phyloP scores from a whole-genome alignment of 2,797 vertebrate genomes.

The Sebastes taczanowskii region DNA sequence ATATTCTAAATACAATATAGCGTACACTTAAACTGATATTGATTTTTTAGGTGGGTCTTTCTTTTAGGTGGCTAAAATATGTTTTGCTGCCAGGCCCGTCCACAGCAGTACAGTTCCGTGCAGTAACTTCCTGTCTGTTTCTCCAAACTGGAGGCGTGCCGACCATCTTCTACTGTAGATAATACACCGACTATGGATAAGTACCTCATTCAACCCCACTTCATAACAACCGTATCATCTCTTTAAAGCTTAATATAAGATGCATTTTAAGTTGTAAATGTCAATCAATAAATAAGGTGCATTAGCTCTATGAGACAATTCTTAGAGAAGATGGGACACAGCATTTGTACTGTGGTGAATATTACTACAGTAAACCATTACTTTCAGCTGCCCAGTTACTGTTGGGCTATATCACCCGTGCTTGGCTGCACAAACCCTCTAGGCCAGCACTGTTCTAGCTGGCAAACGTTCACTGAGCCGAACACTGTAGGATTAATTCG shows the following conservation, averaged over 20 bases:
- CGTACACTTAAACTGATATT: too few species aligned
- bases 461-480: conserved; percentile 67
- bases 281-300: neutral
- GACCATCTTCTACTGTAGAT: fast-evolving
- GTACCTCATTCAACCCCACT: too few species aligned
- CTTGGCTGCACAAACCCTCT: conserved; percentile 57
- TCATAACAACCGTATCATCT: too few species aligned
- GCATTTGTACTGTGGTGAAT: conserved; percentile 3
- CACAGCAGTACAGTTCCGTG: too few species aligned
- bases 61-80: too few species aligned
- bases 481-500: conserved; percentile 61
- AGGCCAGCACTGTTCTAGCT: conserved; percentile 51
- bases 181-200: too few species aligned
- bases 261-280: neutral
- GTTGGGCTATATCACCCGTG: conserved; percentile 33
- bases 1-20: too few species aligned
- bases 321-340: neutral
- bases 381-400: conserved; percentile 44
- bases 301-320: neutral
- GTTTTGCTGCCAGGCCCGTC: too few species aligned
- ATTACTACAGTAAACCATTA: conserved; percentile 2
- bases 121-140: too few species aligned
- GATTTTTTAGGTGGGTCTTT: too few species aligned
- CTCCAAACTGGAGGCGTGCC: too few species aligned
- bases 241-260: neutral